Evolutionary conservation across 2,888 invertebrate genomes (phyloP).

Genomic region (Hemaris fuciformis): DNA sequence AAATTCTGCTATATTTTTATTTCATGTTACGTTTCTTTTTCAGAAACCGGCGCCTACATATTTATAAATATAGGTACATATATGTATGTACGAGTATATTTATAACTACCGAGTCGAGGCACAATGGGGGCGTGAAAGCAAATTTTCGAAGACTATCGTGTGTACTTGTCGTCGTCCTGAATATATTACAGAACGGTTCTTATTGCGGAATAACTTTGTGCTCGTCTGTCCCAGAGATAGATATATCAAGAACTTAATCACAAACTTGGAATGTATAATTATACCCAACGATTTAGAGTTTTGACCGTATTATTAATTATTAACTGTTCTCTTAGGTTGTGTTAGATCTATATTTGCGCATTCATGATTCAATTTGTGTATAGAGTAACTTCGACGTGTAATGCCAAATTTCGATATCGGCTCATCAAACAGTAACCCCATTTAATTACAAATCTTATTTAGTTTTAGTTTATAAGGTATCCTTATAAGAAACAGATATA

Average conservation of each 20-base stretch:
- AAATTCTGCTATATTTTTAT: background rate
- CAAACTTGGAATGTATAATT: background rate
- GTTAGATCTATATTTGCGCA: no score
- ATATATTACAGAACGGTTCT: background rate
- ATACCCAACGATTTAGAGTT: background rate
- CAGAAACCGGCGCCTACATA: background rate
- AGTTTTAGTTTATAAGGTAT: no score
- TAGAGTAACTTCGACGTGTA: no score
- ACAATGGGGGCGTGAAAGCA: background rate
- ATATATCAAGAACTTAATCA: background rate
- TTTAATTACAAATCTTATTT: no score
- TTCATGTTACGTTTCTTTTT: background rate
- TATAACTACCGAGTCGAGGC: background rate
- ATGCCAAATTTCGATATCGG: no score
- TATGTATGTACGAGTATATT: no score
- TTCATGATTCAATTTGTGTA: no score
- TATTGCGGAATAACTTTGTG: conserved; percentile 1
- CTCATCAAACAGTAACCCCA: no score
- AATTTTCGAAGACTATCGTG: background rate
- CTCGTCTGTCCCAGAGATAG: background rate
- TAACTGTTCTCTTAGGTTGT: no score
- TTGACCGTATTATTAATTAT: no score
- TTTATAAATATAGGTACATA: background rate
- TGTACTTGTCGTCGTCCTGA: background rate
- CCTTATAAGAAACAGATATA: no score